Evolutionary conservation across 2,113 vertebrate species (phyloP).

Genomic region (Nesoenas mayeri): DNA sequence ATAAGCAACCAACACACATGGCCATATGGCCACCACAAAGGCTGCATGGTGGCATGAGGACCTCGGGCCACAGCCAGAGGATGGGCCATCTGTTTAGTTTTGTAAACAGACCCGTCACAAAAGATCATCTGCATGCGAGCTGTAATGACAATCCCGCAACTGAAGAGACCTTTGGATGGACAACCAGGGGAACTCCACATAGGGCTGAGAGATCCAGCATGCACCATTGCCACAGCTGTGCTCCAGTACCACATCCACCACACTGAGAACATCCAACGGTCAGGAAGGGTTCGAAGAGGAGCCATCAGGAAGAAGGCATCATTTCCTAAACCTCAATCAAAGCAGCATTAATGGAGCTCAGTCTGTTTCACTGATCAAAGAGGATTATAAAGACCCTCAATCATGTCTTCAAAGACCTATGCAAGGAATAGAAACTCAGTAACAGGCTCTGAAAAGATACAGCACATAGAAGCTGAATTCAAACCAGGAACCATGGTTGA

Average conservation of each 20-base stretch:
- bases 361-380: neutral
- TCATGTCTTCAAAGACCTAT: neutral
- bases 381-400: neutral
- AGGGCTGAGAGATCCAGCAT: neutral
- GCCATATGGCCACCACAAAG: neutral
- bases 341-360: neutral
- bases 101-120: neutral
- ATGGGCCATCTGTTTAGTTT: neutral
- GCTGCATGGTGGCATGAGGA: neutral
- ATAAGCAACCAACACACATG: accelerated
- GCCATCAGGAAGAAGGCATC: neutral
- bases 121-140: accelerated
- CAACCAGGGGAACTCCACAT: accelerated
- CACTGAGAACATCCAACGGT: accelerated
- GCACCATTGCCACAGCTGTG: accelerated
- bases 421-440: neutral
- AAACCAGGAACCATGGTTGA: neutral
- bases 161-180: accelerated
- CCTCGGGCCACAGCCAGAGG: neutral
- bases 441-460: neutral
- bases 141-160: accelerated
- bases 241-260: neutral
- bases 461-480: neutral
- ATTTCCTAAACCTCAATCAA: neutral
- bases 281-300: neutral